Evolutionary conservation across 2,113 vertebrate species (phyloP).

Genomic region (Ceratotherium simum): DNA sequence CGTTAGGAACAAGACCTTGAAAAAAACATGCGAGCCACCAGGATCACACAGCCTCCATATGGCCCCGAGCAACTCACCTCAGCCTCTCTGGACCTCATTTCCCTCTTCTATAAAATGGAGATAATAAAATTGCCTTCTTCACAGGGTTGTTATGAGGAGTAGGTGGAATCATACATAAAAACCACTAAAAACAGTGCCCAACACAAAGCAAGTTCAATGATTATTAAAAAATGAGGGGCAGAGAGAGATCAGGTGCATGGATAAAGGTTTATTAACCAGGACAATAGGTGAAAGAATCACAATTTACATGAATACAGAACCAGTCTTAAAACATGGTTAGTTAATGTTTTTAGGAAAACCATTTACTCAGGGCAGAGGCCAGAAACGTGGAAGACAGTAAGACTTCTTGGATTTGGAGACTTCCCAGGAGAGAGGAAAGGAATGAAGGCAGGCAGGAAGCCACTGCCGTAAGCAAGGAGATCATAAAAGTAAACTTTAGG

Average conservation of each 20-base stretch:
- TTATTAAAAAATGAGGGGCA: not conserved
- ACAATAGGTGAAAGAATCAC: not conserved
- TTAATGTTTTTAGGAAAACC: not conserved
- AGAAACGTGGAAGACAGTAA: constrained; percentile 35
- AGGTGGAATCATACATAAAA: not conserved
- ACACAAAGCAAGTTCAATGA: not conserved
- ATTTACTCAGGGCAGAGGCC: not conserved
- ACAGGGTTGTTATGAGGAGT: not conserved
- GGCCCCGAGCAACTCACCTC: not conserved
- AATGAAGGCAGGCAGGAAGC: not conserved
- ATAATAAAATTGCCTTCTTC: not conserved
- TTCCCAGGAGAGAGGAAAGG: not conserved
- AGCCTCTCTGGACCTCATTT: not conserved
- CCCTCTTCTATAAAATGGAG: not conserved
- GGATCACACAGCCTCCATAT: not conserved
- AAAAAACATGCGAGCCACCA: not conserved
- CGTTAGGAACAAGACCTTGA: not conserved
- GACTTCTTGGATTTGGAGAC: not conserved
- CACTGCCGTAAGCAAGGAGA: not conserved
- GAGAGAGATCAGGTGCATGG: not conserved
- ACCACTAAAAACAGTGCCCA: not conserved
- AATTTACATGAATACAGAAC: not conserved
- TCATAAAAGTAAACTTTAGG: not conserved
- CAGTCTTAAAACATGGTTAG: not conserved
- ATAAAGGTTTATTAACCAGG: not conserved